phyloP scores from a whole-genome alignment of 2,113 vertebrate species.

The Herpetotheres cachinnans region DNA sequence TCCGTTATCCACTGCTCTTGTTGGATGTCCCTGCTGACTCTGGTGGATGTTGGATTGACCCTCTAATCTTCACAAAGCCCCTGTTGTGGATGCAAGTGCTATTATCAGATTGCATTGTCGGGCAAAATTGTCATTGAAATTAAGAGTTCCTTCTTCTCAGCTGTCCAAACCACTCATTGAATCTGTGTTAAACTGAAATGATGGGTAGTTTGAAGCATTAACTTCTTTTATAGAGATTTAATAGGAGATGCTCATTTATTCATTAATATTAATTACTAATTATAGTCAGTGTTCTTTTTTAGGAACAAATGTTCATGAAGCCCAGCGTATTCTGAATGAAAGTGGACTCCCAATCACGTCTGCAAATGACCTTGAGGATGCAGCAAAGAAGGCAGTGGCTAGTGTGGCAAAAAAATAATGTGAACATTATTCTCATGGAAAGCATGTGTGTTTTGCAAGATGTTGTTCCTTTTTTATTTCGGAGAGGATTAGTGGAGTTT shows the following conservation, averaged over 20 bases:
- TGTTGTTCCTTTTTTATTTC: not conserved
- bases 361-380: constrained; percentile 90
- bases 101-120: not conserved
- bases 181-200: not conserved
- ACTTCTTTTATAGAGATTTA: not conserved
- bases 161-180: not conserved
- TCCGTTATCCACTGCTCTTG: not conserved
- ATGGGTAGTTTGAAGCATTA: not conserved
- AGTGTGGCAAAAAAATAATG: constrained; percentile 82
- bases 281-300: not conserved
- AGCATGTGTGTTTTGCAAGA: not conserved
- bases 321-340: constrained; percentile 87
- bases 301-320: constrained; percentile 96
- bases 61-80: not conserved
- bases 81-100: not conserved
- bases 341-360: constrained; percentile 91
- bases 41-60: not conserved
- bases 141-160: not conserved
- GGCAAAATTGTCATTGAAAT: not conserved
- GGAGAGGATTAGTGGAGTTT: not conserved
- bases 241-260: not conserved
- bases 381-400: constrained; percentile 91
- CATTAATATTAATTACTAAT: not conserved
- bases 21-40: not conserved
- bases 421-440: not conserved